phyloP scores from a whole-genome alignment of 2,888 invertebrate genomes.

The Pocota personata region DNA sequence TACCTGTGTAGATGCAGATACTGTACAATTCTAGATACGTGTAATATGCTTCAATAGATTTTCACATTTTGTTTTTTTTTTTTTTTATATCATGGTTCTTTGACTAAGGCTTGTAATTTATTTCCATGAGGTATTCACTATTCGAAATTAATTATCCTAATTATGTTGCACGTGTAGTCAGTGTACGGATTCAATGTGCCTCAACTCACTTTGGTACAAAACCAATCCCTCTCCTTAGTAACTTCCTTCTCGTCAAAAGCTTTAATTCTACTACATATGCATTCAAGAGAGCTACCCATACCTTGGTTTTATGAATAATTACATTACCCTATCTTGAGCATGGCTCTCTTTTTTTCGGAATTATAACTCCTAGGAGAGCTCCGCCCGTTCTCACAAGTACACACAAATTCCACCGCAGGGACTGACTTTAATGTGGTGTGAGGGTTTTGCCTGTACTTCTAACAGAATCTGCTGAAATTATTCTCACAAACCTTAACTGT shows the following conservation, averaged over 20 bases:
- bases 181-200: not conserved
- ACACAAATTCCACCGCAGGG: not conserved
- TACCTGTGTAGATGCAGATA: not conserved
- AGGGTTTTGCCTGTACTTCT: not conserved
- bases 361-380: not conserved
- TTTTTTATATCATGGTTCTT: not conserved
- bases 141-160: constrained; percentile 50
- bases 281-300: constrained; percentile 23
- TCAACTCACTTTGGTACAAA: not conserved
- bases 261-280: not conserved
- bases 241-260: not conserved
- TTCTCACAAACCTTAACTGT: not conserved
- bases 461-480: constrained; percentile 10
- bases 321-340: constrained; percentile 5
- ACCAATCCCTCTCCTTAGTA: not conserved
- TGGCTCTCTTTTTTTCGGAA: constrained; percentile 4
- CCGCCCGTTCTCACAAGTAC: not conserved
- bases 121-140: constrained; percentile 40
- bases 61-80: not conserved
- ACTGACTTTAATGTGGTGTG: not conserved
- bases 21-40: not conserved
- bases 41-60: not conserved
- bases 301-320: constrained; percentile 51
- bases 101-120: constrained; percentile 27
- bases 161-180: constrained; percentile 33